Percentiles rank a stretch among this genome's conserved stretches.
Conservation (phyloP, 2,888 invertebrate species). For the Heterodera filipjevi region DNA sequence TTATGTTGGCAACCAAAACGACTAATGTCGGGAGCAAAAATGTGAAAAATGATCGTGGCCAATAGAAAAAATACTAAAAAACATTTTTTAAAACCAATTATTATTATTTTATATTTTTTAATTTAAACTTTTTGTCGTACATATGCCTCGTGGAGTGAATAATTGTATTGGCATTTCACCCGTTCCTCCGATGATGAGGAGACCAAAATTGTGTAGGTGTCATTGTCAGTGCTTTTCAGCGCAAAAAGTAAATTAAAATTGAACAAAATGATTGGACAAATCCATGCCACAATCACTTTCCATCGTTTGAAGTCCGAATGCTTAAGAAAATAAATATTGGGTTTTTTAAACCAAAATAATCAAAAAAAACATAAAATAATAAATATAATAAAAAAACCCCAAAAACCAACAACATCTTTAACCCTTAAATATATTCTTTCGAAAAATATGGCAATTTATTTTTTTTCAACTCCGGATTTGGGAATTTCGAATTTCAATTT, state of each 20-base stretch:
- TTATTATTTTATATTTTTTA: neutral
- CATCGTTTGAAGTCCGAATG: neutral
- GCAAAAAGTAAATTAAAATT: constrained; percentile 12
- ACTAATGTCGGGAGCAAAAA: constrained; percentile 20
- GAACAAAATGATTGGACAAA: neutral
- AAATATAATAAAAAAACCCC: too few species aligned
- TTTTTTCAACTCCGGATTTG: too few species aligned
- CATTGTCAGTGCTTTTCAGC: constrained; percentile 9
- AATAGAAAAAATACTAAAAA: constrained; percentile 18
- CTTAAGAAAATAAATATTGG: neutral
- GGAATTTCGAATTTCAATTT: too few species aligned
- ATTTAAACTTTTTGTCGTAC: neutral
- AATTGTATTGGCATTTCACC: constrained; percentile 20
- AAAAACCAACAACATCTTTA: too few species aligned
- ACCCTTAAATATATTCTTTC: too few species aligned
- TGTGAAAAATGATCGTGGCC: constrained; percentile 17
- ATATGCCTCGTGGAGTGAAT: constrained; percentile 18
- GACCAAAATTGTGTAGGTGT: constrained; percentile 1
- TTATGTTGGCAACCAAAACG: constrained; percentile 18
- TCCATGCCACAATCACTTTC: neutral
- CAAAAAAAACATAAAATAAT: too few species aligned
- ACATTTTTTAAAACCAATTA: neutral
- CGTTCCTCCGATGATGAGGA: neutral
- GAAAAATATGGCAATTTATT: too few species aligned
- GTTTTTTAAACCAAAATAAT: too few species aligned